Base-by-base conservation (phyloP, 2,797 vertebrate genomes). In the Fringilla coelebs region DNA sequence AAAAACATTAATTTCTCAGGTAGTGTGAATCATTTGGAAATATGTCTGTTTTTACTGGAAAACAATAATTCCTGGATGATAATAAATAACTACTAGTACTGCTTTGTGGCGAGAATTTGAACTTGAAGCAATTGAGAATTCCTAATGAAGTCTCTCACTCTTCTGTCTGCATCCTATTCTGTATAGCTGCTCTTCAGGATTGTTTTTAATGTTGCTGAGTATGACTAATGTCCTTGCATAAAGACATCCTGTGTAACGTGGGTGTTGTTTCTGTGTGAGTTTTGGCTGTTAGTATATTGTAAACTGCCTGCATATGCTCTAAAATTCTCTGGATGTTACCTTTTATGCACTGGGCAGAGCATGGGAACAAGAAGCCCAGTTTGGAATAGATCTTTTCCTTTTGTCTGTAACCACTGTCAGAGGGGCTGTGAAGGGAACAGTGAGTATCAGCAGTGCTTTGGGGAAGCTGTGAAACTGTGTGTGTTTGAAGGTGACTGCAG, bases 11-110 rank as follows among this genome's bases (percentile, higher is more conserved):
- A 58, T 94, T 89, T 54, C 58, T 83, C 95, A 94, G 93, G 89
- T 96, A 91, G 76, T 61, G 17, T 96, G 94, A 94, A 57, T 94
- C 32, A 89, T 79, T 93, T 94, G 89, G 62, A 85, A 90, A 67
- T 94, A 46, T 9, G 43, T 76, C 77, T 94, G 45, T 3, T 79
- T 94, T 92, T 94, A 62, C 24, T 79, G 55, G 22, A 73, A 43
- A 93, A 74, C 79, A 93, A 2, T 66, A 38, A 72, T 90, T 89
- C 36, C 45, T 88, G 36, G 61, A 46, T 90, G 49, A 71, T 83
- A 54, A 52, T 67, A 77, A 80, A 54, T 88, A 70, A 48, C 54
- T 86, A 24, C 9, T 86, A 67, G 51, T 86, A 22, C 32, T 70
- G 76, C 40, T 2, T 24, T 92, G 73, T 89, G 67, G 40, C 75